A percentile compares a stretch with the other conserved stretches of the same genome.
These are phyloP conservation scores for Pachycephala philippinensis DNA, from an alignment of 2,113 vertebrate genomes.

Conservation along the genomic window DNA sequence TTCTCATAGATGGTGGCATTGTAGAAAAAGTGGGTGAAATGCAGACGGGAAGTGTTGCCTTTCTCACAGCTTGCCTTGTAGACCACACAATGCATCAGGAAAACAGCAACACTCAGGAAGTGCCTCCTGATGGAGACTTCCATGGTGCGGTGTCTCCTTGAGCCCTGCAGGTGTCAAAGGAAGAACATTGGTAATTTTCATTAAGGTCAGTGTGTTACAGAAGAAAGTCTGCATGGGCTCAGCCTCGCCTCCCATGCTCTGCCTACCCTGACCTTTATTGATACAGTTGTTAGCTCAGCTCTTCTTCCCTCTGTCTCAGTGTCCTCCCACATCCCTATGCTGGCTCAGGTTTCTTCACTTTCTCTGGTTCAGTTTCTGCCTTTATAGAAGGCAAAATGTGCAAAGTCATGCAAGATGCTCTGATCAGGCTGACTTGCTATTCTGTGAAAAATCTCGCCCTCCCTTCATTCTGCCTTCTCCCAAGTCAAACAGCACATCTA, in stretches of 20 bases:
- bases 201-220: neutral
- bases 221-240: neutral
- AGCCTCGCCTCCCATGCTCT: neutral
- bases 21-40: conserved; percentile 89
- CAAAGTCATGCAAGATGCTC: neutral
- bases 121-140: conserved; percentile 33
- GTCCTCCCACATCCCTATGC: neutral
- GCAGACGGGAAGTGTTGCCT: conserved; percentile 68
- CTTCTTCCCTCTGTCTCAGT: neutral
- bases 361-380: neutral
- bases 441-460: neutral
- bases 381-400: neutral
- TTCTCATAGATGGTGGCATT: conserved; percentile 93
- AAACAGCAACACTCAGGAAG: conserved; percentile 49
- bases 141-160: conserved; percentile 56
- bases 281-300: neutral
- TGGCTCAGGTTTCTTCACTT: neutral
- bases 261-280: neutral
- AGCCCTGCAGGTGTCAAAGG: conserved; percentile 16
- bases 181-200: neutral
- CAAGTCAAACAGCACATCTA: neutral
- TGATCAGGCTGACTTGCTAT: neutral
- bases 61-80: conserved; percentile 69
- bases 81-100: conserved; percentile 64
- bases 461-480: neutral